Percentiles rank a stretch among this genome's conserved stretches.
These are phyloP conservation scores for Danio tinwini DNA, from an alignment of 2,797 vertebrate genomes.

Conservation along the genomic window DNA sequence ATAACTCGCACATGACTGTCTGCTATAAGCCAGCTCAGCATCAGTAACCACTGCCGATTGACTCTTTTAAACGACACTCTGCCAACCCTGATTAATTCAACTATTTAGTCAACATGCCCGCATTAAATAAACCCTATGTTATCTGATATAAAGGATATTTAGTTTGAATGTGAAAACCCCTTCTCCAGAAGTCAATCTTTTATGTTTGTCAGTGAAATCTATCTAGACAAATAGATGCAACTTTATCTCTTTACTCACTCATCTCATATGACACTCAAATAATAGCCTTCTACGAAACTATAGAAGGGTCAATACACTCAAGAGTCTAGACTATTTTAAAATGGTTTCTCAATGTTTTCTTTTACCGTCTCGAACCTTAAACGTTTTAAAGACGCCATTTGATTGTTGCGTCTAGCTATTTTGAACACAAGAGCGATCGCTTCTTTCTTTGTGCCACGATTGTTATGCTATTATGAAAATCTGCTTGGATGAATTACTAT, in stretches of 20 bases:
- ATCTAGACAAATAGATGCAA: constrained; percentile 37
- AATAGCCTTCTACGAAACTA: constrained; percentile 51
- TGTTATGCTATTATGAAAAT: constrained; percentile 39
- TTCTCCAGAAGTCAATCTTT: background rate
- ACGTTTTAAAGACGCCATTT: background rate
- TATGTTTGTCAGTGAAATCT: constrained; percentile 17
- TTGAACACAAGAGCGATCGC: background rate
- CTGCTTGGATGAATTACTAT: constrained; percentile 44
- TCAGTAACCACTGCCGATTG: constrained; percentile 52
- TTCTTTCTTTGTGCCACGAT: constrained; percentile 14
- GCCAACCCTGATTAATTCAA: constrained; percentile 40
- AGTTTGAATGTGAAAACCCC: background rate
- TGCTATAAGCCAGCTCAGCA: constrained; percentile 49
- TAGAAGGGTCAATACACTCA: constrained; percentile 36
- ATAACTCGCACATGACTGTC: constrained; percentile 59
- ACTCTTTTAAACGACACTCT: constrained; percentile 26
- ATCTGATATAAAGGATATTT: constrained; percentile 39
- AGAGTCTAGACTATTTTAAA: background rate
- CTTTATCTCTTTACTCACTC: constrained; percentile 51
- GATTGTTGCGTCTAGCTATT: background rate
- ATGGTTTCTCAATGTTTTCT: background rate
- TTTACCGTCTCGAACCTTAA: background rate
- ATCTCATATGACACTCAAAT: constrained; percentile 41
- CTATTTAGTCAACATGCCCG: constrained; percentile 54
- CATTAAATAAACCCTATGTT: constrained; percentile 40